Conservation (phyloP, 2,888 invertebrate species). For the Portevinia maculata region DNA sequence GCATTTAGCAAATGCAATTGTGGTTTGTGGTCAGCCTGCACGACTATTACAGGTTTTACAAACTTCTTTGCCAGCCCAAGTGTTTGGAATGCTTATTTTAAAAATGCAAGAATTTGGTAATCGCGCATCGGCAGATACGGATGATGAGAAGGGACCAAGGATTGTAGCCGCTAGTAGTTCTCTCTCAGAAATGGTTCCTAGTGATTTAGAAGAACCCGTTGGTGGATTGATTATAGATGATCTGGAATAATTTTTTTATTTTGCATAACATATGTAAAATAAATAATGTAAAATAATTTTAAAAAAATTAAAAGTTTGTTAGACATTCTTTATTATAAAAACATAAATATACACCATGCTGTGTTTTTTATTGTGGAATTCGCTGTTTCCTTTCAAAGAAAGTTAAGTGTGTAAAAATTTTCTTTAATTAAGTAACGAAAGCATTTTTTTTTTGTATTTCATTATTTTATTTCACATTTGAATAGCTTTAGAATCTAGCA, state of each 20-base stretch:
- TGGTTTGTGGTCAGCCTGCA: constrained; percentile 93
- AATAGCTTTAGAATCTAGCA: too few species aligned
- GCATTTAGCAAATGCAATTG: constrained; percentile 98
- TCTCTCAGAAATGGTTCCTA: constrained; percentile 76
- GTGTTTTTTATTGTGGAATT: constrained; percentile 34
- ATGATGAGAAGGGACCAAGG: constrained; percentile 77
- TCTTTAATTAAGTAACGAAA: constrained; percentile 36
- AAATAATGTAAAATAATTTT: constrained; percentile 59
- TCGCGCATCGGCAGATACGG: constrained; percentile 77
- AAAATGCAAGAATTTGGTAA: constrained; percentile 84
- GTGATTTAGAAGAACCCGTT: constrained; percentile 76
- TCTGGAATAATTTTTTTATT: constrained; percentile 78
- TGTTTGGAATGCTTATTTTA: constrained; percentile 94
- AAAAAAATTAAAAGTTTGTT: constrained; percentile 48
- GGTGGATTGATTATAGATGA: constrained; percentile 79
- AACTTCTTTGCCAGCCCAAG: constrained; percentile 97
- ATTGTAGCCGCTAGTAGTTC: constrained; percentile 76
- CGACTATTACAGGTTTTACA: constrained; percentile 86
- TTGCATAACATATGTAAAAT: constrained; percentile 12
- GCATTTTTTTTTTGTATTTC: background rate
- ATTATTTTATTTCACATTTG: background rate
- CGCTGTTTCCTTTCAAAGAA: constrained; percentile 44
- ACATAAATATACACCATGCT: constrained; percentile 29
- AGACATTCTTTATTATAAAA: constrained; percentile 39
- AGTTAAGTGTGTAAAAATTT: constrained; percentile 31